Percentiles rank a stretch among this genome's conserved stretches.
Conservation (phyloP, 2,888 invertebrate species). For the Capitulum mitella region DNA sequence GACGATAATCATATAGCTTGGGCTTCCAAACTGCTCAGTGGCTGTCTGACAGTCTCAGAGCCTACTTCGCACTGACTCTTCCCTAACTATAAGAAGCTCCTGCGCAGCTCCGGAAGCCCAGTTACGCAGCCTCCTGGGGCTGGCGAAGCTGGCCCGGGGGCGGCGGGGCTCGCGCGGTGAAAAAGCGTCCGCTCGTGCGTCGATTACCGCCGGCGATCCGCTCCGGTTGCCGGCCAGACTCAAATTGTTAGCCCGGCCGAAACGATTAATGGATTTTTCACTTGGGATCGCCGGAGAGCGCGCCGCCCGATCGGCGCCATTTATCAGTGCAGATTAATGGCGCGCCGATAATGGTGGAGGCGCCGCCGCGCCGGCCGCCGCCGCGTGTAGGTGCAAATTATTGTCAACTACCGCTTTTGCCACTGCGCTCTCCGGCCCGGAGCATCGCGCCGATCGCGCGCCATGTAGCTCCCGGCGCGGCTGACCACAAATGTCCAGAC, state of each 20-base stretch:
- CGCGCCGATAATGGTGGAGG: background rate
- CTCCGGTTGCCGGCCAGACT: background rate
- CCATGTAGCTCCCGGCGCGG: too few species aligned
- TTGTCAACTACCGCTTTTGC: background rate
- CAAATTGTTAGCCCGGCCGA: background rate
- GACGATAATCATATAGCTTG: too few species aligned
- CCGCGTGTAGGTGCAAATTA: background rate
- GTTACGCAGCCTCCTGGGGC: background rate
- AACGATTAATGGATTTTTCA: constrained; percentile 19
- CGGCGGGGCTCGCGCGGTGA: too few species aligned
- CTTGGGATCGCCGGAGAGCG: background rate
- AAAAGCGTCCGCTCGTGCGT: too few species aligned
- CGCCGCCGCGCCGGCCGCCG: background rate
- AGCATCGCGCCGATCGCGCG: background rate
- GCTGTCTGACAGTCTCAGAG: too few species aligned
- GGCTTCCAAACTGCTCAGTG: too few species aligned
- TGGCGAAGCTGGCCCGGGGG: too few species aligned
- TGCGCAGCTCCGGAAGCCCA: background rate
- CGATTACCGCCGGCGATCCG: background rate
- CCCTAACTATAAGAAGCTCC: too few species aligned
- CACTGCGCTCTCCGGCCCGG: background rate
- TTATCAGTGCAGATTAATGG: constrained; percentile 17
- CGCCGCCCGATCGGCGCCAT: background rate
- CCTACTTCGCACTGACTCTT: too few species aligned
- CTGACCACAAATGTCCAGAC: too few species aligned